phyloP scores from a whole-genome alignment of 1,140 invertebrate genomes.

The Drosophila sp. region DNA sequence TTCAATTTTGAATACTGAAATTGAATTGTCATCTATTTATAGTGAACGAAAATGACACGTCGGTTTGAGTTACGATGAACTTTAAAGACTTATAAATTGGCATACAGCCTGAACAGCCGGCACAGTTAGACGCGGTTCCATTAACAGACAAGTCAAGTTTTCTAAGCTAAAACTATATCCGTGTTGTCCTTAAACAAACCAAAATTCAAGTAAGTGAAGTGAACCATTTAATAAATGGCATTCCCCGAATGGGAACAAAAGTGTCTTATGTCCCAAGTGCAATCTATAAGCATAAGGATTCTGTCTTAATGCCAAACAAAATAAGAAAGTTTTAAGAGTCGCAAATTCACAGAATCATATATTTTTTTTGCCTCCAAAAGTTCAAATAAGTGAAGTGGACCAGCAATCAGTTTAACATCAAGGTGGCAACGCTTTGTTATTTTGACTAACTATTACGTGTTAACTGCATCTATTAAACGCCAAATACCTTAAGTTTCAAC shows the following conservation, averaged over 20 bases:
- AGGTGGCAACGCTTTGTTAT: constrained; percentile 45
- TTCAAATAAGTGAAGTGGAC: too few relatives aligned
- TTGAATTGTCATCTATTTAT: constrained; percentile 12
- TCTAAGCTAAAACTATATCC: background rate
- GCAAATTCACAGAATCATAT: too few relatives aligned
- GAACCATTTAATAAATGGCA: constrained; percentile 1
- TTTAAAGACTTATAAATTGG: constrained; percentile 8
- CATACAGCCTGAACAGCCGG: background rate
- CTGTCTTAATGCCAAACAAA: too few relatives aligned
- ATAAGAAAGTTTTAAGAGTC: too few relatives aligned
- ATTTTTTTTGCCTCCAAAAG: too few relatives aligned
- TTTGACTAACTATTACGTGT: background rate
- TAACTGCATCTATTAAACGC: too few relatives aligned
- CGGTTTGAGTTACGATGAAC: constrained; percentile 9
- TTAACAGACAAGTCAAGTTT: background rate
- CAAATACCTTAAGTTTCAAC: too few relatives aligned
- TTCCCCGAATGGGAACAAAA: background rate
- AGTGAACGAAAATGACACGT: constrained; percentile 3
- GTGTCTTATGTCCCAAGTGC: background rate
- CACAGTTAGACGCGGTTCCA: background rate
- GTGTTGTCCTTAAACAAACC: background rate
- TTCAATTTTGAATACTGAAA: constrained; percentile 5
- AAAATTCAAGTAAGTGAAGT: constrained; percentile 31
- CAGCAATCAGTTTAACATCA: background rate
- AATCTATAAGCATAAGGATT: too few relatives aligned